Evolutionary conservation across 2,888 invertebrate species (phyloP).

Genomic region (Coremacera marginata): DNA sequence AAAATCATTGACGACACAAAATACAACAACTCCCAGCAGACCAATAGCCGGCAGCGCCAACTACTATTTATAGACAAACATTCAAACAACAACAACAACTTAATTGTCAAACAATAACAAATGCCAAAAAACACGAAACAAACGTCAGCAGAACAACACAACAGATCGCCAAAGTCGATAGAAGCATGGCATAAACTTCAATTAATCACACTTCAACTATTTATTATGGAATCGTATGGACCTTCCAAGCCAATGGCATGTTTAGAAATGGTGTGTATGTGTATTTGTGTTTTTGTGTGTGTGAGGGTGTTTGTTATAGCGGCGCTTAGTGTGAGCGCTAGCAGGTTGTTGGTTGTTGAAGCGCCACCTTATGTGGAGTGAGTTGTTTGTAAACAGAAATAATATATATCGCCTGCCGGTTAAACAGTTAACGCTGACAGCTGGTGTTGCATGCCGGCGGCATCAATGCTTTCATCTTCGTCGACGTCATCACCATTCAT

Average conservation of each 20-base stretch:
- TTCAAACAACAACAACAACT: background rate
- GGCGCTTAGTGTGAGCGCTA: background rate
- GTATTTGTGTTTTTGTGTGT: too few species aligned
- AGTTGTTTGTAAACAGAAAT: background rate
- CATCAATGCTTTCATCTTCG: slow-evolving; percentile 12
- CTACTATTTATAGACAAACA: slow-evolving; percentile 15
- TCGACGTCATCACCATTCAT: slow-evolving; percentile 18
- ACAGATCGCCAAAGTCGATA: slow-evolving; percentile 12
- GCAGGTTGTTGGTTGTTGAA: too few species aligned
- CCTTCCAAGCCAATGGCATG: background rate
- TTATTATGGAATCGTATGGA: slow-evolving; percentile 16
- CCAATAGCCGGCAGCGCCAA: slow-evolving; percentile 7
- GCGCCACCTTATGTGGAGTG: too few species aligned
- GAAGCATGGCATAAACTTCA: background rate
- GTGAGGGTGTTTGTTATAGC: background rate
- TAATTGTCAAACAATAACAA: slow-evolving; percentile 28
- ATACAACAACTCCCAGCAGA: slow-evolving; percentile 16
- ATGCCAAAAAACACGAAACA: slow-evolving; percentile 10
- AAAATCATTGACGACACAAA: background rate
- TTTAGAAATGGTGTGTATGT: background rate
- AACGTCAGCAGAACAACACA: background rate
- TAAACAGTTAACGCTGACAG: slow-evolving; percentile 16
- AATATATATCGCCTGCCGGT: background rate
- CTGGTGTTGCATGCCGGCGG: background rate
- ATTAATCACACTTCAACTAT: slow-evolving; percentile 29